Conservation (phyloP, 2,888 invertebrate species). For the Parascotia fuliginaria region DNA sequence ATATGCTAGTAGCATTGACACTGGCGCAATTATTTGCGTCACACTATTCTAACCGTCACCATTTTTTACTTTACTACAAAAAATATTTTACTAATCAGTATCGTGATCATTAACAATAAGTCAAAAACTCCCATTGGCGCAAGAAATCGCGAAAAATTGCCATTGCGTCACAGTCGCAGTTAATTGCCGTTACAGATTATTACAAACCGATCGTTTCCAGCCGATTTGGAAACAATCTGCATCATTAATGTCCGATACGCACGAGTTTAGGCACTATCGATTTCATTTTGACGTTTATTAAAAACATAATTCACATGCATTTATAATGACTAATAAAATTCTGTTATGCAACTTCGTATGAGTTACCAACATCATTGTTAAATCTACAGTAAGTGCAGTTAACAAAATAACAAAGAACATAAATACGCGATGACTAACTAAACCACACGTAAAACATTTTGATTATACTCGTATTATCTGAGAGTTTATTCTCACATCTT, state of each 20-base stretch:
- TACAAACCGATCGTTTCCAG: conserved; percentile 71
- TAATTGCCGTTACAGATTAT: conserved; percentile 77
- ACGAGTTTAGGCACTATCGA: conserved; percentile 37
- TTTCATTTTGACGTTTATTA: conserved; percentile 30
- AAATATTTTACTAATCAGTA: conserved; percentile 37
- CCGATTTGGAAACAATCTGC: conserved; percentile 62
- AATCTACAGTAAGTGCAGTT: too few relatives aligned
- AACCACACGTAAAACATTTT: too few relatives aligned
- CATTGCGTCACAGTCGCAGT: conserved; percentile 67
- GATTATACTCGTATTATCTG: too few relatives aligned
- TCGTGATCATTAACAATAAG: conserved; percentile 78
- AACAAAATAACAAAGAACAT: too few relatives aligned
- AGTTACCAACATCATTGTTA: too few relatives aligned
- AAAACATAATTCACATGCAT: conserved; percentile 10
- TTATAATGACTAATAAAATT: too few relatives aligned
- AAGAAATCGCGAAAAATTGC: conserved; percentile 75
- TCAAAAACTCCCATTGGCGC: conserved; percentile 66
- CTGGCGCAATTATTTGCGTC: background rate
- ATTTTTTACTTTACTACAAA: conserved; percentile 9
- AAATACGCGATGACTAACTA: too few relatives aligned
- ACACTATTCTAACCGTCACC: background rate
- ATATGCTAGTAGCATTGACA: background rate
- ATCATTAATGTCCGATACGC: conserved; percentile 47
- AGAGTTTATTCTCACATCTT: too few relatives aligned
- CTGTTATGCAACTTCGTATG: too few relatives aligned